These are phyloP conservation scores for Simalia tracyae DNA, from an alignment of 2,797 vertebrate genomes.

Conservation along the genomic window DNA sequence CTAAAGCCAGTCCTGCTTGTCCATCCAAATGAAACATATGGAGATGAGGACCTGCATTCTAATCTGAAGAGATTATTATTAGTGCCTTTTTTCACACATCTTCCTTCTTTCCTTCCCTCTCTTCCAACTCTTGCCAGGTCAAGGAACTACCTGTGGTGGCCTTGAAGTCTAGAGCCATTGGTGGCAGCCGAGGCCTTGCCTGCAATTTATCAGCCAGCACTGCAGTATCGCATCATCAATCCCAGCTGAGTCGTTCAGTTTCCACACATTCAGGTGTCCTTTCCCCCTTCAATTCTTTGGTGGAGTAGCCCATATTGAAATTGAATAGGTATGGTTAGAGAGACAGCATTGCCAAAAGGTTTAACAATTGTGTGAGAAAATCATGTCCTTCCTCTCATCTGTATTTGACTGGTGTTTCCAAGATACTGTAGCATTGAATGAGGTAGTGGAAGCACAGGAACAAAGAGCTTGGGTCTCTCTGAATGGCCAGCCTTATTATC, in stretches of 20 bases:
- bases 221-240: background rate
- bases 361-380: background rate
- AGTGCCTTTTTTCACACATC: too few relatives aligned
- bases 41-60: background rate
- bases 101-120: background rate
- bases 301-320: background rate
- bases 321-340: background rate
- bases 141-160: background rate
- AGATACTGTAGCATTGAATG: background rate
- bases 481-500: background rate
- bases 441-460: background rate
- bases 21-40: background rate
- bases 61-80: background rate
- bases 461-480: background rate
- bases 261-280: conserved; percentile 9
- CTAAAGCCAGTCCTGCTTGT: background rate
- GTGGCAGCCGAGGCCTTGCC: background rate
- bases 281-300: background rate
- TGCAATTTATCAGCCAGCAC: background rate
- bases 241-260: background rate
- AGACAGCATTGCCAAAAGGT: background rate
- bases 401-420: background rate
- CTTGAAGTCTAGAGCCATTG: background rate
- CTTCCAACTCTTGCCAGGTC: background rate
- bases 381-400: background rate